Evolutionary conservation across 1,140 invertebrate species (phyloP).

Genomic region (Eubasilissa regina): DNA sequence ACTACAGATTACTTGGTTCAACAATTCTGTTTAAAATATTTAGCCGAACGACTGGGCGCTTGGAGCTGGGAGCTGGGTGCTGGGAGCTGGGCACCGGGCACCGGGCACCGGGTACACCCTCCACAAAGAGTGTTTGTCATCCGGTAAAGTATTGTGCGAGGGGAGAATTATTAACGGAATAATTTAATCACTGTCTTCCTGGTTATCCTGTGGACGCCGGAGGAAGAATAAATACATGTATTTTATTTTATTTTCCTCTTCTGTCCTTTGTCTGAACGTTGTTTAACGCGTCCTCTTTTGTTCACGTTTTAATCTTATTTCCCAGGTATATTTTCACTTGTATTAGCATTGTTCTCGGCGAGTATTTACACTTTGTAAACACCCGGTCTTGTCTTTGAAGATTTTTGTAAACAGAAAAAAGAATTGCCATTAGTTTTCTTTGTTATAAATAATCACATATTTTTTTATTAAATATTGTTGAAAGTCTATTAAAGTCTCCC

Average conservation of each 20-base stretch:
- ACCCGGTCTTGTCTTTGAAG: conserved; percentile 23
- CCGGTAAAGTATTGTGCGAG: conserved; percentile 12
- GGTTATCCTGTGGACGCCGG: conserved; percentile 1
- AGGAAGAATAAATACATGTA: conserved; percentile 56
- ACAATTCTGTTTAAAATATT: too few species aligned
- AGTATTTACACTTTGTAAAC: conserved; percentile 28
- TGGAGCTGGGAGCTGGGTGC: too few species aligned
- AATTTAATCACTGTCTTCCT: conserved; percentile 32
- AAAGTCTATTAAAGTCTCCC: too few species aligned
- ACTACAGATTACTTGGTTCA: too few species aligned
- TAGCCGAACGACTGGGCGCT: too few species aligned
- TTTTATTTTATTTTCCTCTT: conserved; percentile 54
- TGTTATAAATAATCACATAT: neutral
- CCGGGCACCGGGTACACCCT: too few species aligned
- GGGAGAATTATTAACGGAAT: conserved; percentile 30
- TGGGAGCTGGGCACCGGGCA: too few species aligned
- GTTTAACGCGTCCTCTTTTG: conserved; percentile 55
- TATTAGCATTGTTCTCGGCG: conserved; percentile 27
- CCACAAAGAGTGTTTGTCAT: too few species aligned
- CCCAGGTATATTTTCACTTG: conserved; percentile 34
- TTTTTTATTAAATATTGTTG: too few species aligned
- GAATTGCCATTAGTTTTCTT: neutral
- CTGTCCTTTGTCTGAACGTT: conserved; percentile 54
- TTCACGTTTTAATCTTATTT: conserved; percentile 58
- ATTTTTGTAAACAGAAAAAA: conserved; percentile 15